Conservation (phyloP, 2,797 vertebrate genomes). For the Clarias platycephalus region DNA sequence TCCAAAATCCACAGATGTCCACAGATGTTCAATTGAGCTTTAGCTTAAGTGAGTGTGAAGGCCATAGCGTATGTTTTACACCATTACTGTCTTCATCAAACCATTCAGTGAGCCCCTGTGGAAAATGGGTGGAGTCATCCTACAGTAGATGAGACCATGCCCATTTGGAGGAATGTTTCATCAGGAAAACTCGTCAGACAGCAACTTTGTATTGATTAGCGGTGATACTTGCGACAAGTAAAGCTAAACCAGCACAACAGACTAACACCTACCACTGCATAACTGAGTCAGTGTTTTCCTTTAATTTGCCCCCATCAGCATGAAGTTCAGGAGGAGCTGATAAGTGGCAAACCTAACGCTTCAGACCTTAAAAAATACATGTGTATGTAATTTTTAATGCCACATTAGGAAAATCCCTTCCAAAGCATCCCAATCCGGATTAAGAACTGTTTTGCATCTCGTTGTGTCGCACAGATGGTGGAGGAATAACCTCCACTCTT, state of each 20-base stretch:
- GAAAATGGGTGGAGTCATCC: not conserved
- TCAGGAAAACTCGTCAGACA: not conserved
- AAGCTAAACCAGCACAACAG: not conserved
- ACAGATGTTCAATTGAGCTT: not conserved
- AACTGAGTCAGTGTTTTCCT: slow-evolving; percentile 8
- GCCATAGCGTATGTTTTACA: not conserved
- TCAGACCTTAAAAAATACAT: not conserved
- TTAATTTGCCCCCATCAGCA: slow-evolving; percentile 3
- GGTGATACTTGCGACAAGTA: not conserved
- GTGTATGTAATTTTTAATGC: slow-evolving; percentile 16
- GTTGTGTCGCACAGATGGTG: slow-evolving; percentile 17
- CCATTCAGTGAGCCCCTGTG: not conserved
- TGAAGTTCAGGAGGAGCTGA: not conserved
- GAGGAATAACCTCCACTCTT: slow-evolving; percentile 16
- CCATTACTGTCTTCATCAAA: not conserved
- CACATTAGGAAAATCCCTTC: slow-evolving; percentile 5
- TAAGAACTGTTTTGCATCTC: slow-evolving; percentile 11
- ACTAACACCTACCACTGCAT: not conserved
- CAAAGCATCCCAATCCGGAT: slow-evolving; percentile 16
- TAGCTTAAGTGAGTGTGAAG: not conserved
- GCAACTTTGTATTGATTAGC: not conserved
- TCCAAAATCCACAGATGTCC: not conserved
- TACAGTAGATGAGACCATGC: not conserved
- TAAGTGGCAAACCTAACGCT: not conserved
- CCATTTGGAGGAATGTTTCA: not conserved